A percentile compares a stretch with the other conserved stretches of the same genome.
phyloP scores from a whole-genome alignment of 2,797 vertebrate species.

The Thamnophis elegans region DNA sequence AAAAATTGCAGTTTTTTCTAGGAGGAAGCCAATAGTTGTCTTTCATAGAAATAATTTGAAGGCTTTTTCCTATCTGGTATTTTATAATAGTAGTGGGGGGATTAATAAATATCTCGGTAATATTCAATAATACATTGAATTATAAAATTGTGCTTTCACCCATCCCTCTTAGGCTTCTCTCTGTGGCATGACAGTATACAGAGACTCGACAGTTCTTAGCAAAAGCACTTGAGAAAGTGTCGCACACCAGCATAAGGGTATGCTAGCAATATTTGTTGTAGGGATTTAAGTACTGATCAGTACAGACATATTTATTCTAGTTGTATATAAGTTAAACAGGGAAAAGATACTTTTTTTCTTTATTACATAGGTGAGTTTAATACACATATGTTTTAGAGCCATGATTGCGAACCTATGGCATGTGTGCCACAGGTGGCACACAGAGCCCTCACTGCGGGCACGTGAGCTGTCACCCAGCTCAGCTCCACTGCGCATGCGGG shows the following conservation, averaged over 20 bases:
- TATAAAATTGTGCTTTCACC: conserved; percentile 19
- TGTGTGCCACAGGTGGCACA: no score
- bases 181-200: conserved; percentile 37
- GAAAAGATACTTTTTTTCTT: not conserved
- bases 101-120: conserved; percentile 6
- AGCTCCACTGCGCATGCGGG: no score
- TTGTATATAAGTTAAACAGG: conserved; percentile 1
- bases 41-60: conserved; percentile 23
- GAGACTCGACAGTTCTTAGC: not conserved
- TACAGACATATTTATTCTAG: conserved; percentile 5
- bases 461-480: no score
- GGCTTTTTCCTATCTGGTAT: not conserved
- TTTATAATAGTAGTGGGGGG: not conserved
- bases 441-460: no score
- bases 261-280: not conserved
- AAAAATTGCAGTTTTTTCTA: conserved; percentile 40
- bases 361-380: not conserved
- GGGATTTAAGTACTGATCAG: not conserved
- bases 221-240: conserved; percentile 29
- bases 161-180: conserved; percentile 38
- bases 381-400: not conserved
- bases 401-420: no score
- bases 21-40: conserved; percentile 33
- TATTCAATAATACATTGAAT: conserved; percentile 10
- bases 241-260: not conserved